phyloP scores from a whole-genome alignment of 2,113 vertebrate genomes.

The Dromaius novaehollandiae region DNA sequence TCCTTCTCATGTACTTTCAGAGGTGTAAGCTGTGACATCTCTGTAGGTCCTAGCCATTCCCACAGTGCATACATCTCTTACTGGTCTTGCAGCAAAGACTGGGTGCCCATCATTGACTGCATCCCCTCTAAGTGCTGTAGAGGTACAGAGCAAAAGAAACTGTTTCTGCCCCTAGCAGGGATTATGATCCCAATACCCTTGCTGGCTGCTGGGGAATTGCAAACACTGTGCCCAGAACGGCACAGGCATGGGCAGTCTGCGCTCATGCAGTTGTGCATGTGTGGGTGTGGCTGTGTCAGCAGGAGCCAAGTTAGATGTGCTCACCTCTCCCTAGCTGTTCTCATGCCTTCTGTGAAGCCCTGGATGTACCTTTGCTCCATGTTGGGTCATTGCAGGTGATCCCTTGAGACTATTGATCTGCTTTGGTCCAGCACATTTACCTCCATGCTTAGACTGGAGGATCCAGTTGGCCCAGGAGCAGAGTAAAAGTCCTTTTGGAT shows the following conservation, averaged over 20 bases:
- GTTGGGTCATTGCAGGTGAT: background rate
- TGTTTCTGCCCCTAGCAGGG: background rate
- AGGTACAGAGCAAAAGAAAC: background rate
- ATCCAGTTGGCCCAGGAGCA: background rate
- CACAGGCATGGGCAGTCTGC: background rate
- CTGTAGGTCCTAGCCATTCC: background rate
- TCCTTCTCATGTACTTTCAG: fast-evolving
- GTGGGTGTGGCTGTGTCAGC: too few relatives aligned
- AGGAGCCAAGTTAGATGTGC: background rate
- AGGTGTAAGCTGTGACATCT: background rate
- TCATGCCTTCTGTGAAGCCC: background rate
- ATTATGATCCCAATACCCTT: background rate
- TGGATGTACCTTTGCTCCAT: background rate
- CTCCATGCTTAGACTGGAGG: background rate
- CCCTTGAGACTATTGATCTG: background rate
- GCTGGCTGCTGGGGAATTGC: too few relatives aligned
- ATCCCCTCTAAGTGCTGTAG: background rate
- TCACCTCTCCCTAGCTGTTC: background rate
- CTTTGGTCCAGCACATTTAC: background rate
- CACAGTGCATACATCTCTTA: fast-evolving
- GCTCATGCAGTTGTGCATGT: background rate
- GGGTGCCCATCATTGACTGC: background rate
- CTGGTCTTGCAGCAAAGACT: too few relatives aligned
- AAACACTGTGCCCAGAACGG: too few relatives aligned
- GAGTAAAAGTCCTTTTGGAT: background rate